Conservation (phyloP, 2,113 vertebrate species). For the Mohoua ochrocephala region DNA sequence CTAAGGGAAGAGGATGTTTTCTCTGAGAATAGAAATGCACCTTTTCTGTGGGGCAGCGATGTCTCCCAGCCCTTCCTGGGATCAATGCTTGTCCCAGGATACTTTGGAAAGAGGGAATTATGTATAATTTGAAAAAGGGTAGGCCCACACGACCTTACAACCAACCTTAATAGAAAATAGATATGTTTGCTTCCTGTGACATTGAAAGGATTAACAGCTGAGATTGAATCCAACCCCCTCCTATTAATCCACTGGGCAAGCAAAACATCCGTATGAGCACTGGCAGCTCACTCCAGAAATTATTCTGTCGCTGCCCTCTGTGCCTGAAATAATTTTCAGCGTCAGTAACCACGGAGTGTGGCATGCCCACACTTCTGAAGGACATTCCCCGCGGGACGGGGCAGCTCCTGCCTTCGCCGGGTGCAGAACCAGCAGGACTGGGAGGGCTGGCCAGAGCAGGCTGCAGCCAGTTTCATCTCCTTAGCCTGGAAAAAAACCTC, state of each 20-base stretch:
- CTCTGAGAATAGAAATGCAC: not conserved
- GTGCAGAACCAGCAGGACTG: fast-evolving
- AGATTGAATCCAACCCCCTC: not conserved
- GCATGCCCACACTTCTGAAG: not conserved
- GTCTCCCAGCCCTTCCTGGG: fast-evolving
- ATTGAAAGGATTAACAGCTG: not conserved
- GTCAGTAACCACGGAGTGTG: not conserved
- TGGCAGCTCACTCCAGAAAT: not conserved
- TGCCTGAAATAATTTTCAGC: not conserved
- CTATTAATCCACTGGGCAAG: not conserved
- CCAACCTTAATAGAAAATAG: not conserved
- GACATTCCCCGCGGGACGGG: fast-evolving
- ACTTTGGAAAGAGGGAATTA: not conserved
- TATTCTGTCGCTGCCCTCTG: not conserved
- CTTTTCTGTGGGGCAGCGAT: not conserved
- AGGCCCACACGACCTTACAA: not conserved
- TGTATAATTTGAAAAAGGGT: not conserved
- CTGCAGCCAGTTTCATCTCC: not conserved
- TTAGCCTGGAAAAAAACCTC: not conserved
- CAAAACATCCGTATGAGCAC: not conserved
- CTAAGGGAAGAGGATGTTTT: not conserved
- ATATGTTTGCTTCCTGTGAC: not conserved
- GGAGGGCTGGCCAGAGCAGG: not conserved
- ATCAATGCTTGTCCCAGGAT: not conserved
- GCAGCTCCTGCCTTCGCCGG: not conserved